phyloP scores from a whole-genome alignment of 2,797 vertebrate genomes.

The Delichon dasypus region DNA sequence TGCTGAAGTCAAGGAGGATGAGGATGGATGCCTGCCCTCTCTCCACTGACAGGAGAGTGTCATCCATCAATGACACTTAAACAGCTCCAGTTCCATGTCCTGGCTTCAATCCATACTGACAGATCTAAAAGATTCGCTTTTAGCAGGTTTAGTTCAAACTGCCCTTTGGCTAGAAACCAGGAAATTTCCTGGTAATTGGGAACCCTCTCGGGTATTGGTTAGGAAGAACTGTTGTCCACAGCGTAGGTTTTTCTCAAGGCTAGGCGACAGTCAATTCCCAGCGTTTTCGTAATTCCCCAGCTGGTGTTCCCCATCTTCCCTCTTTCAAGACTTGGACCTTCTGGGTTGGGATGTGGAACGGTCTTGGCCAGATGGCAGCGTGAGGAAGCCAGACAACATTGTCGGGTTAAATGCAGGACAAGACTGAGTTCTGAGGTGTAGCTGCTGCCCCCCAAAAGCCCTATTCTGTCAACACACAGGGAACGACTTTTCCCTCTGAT shows the following conservation, averaged over 20 bases:
- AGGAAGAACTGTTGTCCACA: background rate
- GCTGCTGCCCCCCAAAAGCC: background rate
- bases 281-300: background rate
- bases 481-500: background rate
- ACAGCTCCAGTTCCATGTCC: background rate
- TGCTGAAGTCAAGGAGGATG: constrained; percentile 46
- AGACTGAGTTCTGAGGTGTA: background rate
- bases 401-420: background rate
- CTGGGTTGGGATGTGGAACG: background rate
- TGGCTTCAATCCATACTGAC: background rate
- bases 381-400: background rate
- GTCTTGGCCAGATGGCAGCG: background rate
- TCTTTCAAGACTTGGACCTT: background rate
- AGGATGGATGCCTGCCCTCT: constrained; percentile 43
- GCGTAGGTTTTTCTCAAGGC: background rate
- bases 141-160: background rate
- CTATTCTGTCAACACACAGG: background rate
- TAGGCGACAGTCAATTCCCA: background rate
- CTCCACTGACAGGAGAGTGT: background rate
- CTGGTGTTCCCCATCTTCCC: background rate
- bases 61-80: constrained; percentile 9
- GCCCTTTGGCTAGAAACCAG: background rate
- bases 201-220: background rate
- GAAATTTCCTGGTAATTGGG: background rate
- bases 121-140: background rate